Evolutionary conservation across 35 echinoderm and acorn worm genomes (phyloP).

Genomic region (Lytechinus pictus): DNA sequence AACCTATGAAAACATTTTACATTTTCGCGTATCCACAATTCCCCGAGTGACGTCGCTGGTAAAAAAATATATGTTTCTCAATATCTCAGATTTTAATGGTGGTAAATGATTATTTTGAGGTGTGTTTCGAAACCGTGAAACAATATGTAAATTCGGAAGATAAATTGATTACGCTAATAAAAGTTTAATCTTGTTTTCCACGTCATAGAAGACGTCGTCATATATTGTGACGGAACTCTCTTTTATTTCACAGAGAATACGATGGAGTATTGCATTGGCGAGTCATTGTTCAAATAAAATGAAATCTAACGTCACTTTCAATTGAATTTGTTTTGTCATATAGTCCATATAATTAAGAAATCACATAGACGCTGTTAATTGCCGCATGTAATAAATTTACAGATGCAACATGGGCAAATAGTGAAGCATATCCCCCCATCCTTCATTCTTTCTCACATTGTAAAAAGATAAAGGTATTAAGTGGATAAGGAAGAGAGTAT

Average conservation of each 20-base stretch:
- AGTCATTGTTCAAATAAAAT: not conserved
- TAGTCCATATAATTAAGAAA: not conserved
- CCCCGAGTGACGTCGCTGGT: not conserved
- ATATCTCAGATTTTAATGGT: not conserved
- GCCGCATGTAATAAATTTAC: not conserved
- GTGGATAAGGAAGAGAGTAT: not conserved
- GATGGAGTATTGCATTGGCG: not conserved
- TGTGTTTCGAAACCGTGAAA: not conserved
- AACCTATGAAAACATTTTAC: not conserved
- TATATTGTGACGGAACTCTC: not conserved
- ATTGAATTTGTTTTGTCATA: not conserved
- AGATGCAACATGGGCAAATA: not conserved
- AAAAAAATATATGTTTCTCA: not conserved
- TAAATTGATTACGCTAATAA: not conserved
- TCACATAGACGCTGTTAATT: not conserved
- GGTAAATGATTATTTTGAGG: not conserved
- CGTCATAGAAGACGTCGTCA: not conserved
- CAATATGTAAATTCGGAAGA: not conserved
- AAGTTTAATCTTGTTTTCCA: not conserved
- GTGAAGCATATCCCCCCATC: no score
- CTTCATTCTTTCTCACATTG: not conserved
- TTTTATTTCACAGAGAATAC: not conserved
- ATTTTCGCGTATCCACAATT: not conserved
- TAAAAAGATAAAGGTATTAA: not conserved
- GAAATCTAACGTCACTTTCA: not conserved